Evolutionary conservation across 1,140 invertebrate genomes (phyloP).

Genomic region (Armadillidium nasatum): DNA sequence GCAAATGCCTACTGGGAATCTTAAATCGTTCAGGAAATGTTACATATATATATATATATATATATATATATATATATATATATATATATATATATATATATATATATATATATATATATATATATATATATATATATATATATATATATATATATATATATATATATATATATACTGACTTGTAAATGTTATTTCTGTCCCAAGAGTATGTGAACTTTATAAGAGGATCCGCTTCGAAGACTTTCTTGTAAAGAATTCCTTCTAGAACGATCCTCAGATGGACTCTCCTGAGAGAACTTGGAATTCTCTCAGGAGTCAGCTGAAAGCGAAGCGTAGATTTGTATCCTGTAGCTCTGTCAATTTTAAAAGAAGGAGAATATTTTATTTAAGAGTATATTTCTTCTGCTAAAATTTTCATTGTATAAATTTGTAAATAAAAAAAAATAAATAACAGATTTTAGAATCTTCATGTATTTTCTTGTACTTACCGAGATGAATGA

Average conservation of each 20-base stretch:
- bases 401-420: too few relatives aligned
- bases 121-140: slow-evolving; percentile 9
- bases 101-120: slow-evolving; percentile 10
- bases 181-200: slow-evolving; percentile 90
- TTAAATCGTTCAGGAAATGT: too few relatives aligned
- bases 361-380: background rate
- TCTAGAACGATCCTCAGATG: slow-evolving; percentile 88
- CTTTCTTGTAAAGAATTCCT: slow-evolving; percentile 86
- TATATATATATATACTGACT: slow-evolving; percentile 42
- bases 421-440: too few relatives aligned
- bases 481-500: slow-evolving; percentile 67
- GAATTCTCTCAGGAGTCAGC: slow-evolving; percentile 78
- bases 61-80: too few relatives aligned
- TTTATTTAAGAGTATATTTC: too few relatives aligned
- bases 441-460: too few relatives aligned
- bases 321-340: slow-evolving; percentile 90
- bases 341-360: slow-evolving; percentile 61
- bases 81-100: slow-evolving; percentile 1
- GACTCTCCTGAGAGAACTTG: slow-evolving; percentile 72
- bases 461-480: background rate
- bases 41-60: too few relatives aligned
- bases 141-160: slow-evolving; percentile 7
- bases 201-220: slow-evolving; percentile 95
- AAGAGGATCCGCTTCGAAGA: slow-evolving; percentile 89
- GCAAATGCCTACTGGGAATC: too few relatives aligned